These are phyloP conservation scores for Melanitta fusca DNA, from an alignment of 2,797 vertebrate genomes.

Conservation along the genomic window DNA sequence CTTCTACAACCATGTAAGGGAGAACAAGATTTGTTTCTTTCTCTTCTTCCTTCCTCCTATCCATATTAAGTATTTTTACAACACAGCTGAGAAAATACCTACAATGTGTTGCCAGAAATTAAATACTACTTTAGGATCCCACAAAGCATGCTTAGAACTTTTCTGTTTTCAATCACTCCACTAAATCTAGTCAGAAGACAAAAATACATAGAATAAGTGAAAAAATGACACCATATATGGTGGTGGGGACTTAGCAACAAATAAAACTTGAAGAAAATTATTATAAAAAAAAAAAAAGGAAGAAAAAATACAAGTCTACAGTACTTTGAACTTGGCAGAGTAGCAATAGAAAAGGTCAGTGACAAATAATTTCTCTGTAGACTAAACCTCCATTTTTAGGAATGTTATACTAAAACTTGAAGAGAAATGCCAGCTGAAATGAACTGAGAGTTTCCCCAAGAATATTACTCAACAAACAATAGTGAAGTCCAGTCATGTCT, in stretches of 20 bases:
- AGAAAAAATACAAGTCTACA: not conserved
- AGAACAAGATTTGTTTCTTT: not conserved
- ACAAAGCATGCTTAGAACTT: conserved; percentile 11
- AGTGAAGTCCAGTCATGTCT: not conserved
- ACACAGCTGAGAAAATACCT: conserved; percentile 41
- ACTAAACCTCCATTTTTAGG: conserved; percentile 52
- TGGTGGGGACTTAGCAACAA: not conserved
- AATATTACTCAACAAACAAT: not conserved
- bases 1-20: conserved; percentile 53
- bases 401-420: conserved; percentile 32
- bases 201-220: conserved; percentile 33
- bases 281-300: not conserved
- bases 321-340: not conserved
- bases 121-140: conserved; percentile 20
- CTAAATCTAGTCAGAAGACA: conserved; percentile 32
- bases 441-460: not conserved
- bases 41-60: not conserved
- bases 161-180: conserved; percentile 45
- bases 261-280: not conserved
- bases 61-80: conserved; percentile 47
- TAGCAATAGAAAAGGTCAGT: conserved; percentile 5
- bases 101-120: conserved; percentile 30
- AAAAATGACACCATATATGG: conserved; percentile 6
- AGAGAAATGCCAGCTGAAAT: not conserved
- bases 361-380: conserved; percentile 28